Conservation (phyloP, 2,113 vertebrate genomes). For the Rhipidura dahli region DNA sequence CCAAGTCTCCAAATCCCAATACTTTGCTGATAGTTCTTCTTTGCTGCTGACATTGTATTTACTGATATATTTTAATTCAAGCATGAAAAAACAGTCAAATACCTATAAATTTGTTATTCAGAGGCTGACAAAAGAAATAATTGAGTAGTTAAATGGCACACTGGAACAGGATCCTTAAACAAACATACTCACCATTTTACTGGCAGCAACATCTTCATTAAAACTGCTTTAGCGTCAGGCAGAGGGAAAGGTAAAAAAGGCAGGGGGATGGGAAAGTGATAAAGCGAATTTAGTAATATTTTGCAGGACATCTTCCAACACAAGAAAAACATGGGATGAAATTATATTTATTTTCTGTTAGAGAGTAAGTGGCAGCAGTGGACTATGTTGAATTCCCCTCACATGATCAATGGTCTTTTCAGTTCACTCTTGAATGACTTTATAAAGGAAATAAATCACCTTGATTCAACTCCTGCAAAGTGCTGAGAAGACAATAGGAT, state of each 20-base stretch:
- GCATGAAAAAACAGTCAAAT: conserved; percentile 26
- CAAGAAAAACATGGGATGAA: background rate
- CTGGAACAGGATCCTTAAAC: background rate
- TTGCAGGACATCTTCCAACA: background rate
- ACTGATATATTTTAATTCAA: conserved; percentile 32
- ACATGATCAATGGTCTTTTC: background rate
- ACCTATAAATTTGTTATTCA: conserved; percentile 34
- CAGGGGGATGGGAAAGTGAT: background rate
- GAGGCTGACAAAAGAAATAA: conserved; percentile 1
- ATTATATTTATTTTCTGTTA: background rate
- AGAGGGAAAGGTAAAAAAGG: background rate
- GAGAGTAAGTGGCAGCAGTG: background rate
- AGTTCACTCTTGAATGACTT: background rate
- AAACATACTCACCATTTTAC: background rate
- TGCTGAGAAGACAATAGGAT: background rate
- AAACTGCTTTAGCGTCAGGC: background rate
- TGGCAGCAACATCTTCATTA: background rate
- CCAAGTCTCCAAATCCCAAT: background rate
- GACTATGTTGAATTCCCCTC: background rate
- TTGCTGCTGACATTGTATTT: conserved; percentile 11
- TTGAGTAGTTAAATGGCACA: background rate
- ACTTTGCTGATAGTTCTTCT: background rate
- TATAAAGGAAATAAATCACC: background rate
- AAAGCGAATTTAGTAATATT: background rate
- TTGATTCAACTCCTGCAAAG: background rate